Evolutionary conservation across 1,140 invertebrate genomes (phyloP).

Genomic region (Drosophila sechellia): DNA sequence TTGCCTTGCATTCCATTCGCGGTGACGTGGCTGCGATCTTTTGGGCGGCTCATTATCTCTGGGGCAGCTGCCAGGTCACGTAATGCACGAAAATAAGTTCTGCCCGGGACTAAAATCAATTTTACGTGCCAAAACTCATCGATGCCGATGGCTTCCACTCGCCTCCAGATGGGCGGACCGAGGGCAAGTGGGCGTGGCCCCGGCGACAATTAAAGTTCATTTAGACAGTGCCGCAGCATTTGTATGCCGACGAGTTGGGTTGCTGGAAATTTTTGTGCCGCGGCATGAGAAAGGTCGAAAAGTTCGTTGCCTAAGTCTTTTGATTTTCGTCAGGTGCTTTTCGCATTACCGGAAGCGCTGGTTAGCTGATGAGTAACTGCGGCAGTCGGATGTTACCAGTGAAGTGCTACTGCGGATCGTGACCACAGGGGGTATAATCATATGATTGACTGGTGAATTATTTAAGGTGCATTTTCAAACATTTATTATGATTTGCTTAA

Average conservation of each 20-base stretch:
- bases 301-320: conserved; percentile 79
- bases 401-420: conserved; percentile 42
- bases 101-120: conserved; percentile 39
- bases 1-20: conserved; percentile 72
- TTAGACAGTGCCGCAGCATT: conserved; percentile 19
- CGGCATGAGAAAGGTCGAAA: conserved; percentile 55
- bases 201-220: conserved; percentile 51
- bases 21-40: conserved; percentile 57
- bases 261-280: conserved; percentile 4
- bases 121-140: conserved; percentile 45
- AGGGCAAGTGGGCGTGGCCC: conserved; percentile 34
- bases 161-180: conserved; percentile 2
- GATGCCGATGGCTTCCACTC: background rate
- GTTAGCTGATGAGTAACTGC: conserved; percentile 33
- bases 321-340: conserved; percentile 42
- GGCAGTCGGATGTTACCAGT: conserved; percentile 29
- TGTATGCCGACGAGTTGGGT: conserved; percentile 18
- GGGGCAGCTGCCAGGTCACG: conserved; percentile 42
- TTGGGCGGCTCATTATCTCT: conserved; percentile 34
- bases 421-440: background rate
- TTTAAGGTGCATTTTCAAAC: conserved; percentile 3
- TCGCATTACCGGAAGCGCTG: conserved; percentile 62
- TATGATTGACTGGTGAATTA: conserved; percentile 4
- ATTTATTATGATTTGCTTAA: conserved; percentile 29
- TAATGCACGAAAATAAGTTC: conserved; percentile 44